Evolutionary conservation across 92 coral and sea anemone species (phyloP).

Genomic region (Porites evermanni): DNA sequence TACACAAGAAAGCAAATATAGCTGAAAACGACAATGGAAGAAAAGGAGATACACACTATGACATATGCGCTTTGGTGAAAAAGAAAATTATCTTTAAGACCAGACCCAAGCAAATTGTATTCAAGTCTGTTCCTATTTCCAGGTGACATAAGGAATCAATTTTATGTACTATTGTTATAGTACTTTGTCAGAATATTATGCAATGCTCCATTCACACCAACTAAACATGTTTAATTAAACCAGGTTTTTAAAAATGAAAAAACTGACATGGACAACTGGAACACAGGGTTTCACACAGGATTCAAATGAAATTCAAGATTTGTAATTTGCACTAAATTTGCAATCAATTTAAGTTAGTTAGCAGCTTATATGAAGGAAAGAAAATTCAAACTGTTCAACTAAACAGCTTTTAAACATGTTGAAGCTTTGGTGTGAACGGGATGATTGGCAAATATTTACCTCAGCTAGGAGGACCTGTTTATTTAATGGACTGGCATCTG

Average conservation of each 20-base stretch:
- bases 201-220: neutral
- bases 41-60: constrained; percentile 64
- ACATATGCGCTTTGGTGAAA: constrained; percentile 85
- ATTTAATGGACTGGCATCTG: too few relatives aligned
- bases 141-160: constrained; percentile 35
- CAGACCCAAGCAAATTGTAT: constrained; percentile 95
- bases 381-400: too few relatives aligned
- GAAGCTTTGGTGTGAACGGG: too few relatives aligned
- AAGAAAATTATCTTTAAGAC: constrained; percentile 92
- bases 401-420: too few relatives aligned
- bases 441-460: too few relatives aligned
- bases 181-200: neutral
- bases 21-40: constrained; percentile 18
- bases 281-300: too few relatives aligned
- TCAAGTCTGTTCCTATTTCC: constrained; percentile 75
- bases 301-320: too few relatives aligned
- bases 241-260: neutral
- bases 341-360: too few relatives aligned
- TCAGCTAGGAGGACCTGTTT: too few relatives aligned
- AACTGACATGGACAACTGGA: neutral
- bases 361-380: too few relatives aligned
- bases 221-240: neutral
- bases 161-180: neutral
- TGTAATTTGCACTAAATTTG: too few relatives aligned
- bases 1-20: constrained; percentile 67